Conservation (phyloP, 2,113 vertebrate species). For the Brachypodius melanocephalos region DNA sequence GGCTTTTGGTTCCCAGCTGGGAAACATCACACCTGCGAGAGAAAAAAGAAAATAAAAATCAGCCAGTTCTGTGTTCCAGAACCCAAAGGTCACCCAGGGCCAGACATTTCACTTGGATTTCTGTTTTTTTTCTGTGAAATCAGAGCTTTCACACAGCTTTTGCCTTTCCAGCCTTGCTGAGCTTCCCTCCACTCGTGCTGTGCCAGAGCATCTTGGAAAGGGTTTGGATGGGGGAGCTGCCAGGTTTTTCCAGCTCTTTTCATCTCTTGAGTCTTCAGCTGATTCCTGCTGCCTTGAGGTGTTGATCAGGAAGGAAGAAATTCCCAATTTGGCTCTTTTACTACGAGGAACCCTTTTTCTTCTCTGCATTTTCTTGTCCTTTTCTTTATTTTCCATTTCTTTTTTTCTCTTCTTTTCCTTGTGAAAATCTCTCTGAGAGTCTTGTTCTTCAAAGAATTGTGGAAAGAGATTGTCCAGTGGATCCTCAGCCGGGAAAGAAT, state of each 20-base stretch:
- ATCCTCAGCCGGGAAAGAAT: neutral
- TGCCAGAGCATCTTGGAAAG: neutral
- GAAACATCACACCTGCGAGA: neutral
- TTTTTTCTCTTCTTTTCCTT: neutral
- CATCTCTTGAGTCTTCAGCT: neutral
- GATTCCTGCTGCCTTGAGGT: neutral
- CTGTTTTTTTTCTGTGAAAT: neutral
- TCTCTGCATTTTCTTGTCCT: neutral
- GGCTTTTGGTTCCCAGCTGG: neutral
- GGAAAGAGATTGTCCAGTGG: neutral
- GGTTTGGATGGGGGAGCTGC: neutral
- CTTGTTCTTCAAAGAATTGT: neutral
- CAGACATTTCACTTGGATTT: neutral
- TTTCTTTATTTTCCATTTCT: neutral
- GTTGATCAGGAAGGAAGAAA: neutral
- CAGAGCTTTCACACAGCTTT: neutral
- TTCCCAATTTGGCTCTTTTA: accelerated
- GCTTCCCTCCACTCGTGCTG: neutral
- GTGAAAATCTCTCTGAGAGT: neutral
- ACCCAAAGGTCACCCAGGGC: neutral
- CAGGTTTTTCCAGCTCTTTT: neutral
- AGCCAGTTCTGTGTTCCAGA: neutral
- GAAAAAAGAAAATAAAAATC: no score
- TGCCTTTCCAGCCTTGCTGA: neutral
- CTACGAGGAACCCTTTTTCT: neutral